Conservation (phyloP, 2,113 vertebrate species). For the Xyliphius kryptos region DNA sequence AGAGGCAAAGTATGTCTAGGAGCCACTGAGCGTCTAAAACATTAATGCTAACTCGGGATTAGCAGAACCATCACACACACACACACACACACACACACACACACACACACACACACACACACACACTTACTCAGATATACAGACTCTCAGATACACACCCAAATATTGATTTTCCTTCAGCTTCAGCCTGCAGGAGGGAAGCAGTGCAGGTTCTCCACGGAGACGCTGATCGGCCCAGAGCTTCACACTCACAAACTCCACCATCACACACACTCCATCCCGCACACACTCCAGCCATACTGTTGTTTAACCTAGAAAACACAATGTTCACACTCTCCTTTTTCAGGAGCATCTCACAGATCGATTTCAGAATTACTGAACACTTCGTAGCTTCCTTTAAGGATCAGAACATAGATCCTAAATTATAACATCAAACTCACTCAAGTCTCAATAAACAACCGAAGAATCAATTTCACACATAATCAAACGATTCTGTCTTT, state of each 20-base stretch:
- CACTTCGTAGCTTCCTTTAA: too few species aligned
- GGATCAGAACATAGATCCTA: too few species aligned
- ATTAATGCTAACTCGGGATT: slow-evolving; percentile 71
- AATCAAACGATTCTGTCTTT: too few species aligned
- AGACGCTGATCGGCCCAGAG: slow-evolving; percentile 36
- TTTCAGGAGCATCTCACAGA: background rate
- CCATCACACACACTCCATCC: slow-evolving; percentile 35
- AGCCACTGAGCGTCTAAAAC: slow-evolving; percentile 65
- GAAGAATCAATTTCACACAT: too few species aligned
- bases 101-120: slow-evolving; percentile 36
- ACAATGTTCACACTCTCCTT: background rate
- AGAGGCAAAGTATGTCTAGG: slow-evolving; percentile 34
- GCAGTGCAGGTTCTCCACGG: slow-evolving; percentile 56
- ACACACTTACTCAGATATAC: slow-evolving; percentile 36
- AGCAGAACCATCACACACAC: slow-evolving; percentile 65
- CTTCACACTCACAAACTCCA: slow-evolving; percentile 39
- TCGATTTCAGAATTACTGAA: background rate
- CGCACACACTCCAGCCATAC: slow-evolving; percentile 21
- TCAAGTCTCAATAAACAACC: too few species aligned
- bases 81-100: slow-evolving; percentile 48
- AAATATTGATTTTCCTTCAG: slow-evolving; percentile 70
- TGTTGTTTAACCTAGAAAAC: background rate
- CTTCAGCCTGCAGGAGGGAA: slow-evolving; percentile 52
- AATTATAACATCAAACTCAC: too few species aligned
- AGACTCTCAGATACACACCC: slow-evolving; percentile 41